Evolutionary conservation across 2,113 vertebrate species (phyloP).

Genomic region (Chloebia gouldiae): DNA sequence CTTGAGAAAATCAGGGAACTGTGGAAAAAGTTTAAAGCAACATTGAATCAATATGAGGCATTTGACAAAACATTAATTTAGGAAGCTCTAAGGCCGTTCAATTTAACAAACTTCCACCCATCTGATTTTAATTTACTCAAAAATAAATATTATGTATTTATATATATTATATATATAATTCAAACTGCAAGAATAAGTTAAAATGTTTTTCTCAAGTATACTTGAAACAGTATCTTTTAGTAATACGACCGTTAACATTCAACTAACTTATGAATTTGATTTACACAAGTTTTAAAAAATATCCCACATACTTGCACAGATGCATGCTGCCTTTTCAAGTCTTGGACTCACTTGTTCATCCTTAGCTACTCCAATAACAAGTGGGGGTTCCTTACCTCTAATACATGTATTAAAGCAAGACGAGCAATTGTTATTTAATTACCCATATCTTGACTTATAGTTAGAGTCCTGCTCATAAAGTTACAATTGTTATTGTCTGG

Average conservation of each 20-base stretch:
- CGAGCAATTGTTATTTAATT: background rate
- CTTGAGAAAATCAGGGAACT: background rate
- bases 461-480: background rate
- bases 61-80: background rate
- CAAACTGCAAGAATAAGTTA: background rate
- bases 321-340: background rate
- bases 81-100: background rate
- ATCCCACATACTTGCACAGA: background rate
- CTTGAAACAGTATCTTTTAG: background rate
- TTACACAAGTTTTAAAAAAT: background rate
- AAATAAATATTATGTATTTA: background rate
- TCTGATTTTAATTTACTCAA: background rate
- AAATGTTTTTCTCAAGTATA: background rate
- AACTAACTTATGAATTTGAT: background rate
- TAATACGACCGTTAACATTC: background rate
- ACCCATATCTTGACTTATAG: background rate
- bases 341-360: background rate
- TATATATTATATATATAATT: background rate
- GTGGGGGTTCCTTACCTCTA: background rate
- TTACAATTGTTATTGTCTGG: background rate
- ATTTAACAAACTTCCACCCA: background rate
- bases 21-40: background rate
- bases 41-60: background rate
- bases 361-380: background rate
- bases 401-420: background rate